Base-by-base conservation (phyloP, 2,888 invertebrate species). In the Aphodius sticticus region DNA sequence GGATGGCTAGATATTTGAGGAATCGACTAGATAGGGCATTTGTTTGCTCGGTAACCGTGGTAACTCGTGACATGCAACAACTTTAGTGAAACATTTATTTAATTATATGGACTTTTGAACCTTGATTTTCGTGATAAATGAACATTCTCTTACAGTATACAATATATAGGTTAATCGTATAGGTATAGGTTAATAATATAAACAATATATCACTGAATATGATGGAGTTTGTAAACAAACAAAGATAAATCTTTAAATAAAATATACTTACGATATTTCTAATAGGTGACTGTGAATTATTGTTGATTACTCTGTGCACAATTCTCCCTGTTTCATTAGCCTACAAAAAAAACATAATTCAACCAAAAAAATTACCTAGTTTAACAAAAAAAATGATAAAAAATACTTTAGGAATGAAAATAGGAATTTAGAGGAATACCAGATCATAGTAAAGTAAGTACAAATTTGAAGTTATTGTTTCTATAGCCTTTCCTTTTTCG, bases 201-300 rank as follows among this genome's bases (percentile, higher is more conserved):
- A 77, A 69, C 71, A 78, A 78, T 53, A 79, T 71, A 53, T 53
- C 53, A 53, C 7, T 9, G 53, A 26, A 53, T 53, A 53, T 71
- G 70, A 81, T 82, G 81, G 81, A 81, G 82, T 82, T 82, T 82
- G 82, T 82, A 82, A 82, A 80, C 75, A 75, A 78, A 80, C 74
- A 81, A 77, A 69, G 78, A 78, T 71, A 70, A 77, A 80, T 53
- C 77, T 69, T 79, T 78, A 72, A 82, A 80, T 80, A 82, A 81
- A 82, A 81, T 77, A 81, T 79, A 81, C 79, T 81, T 81, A 83
- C 81, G 74, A 77, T 77, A 76, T 79, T 78, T 38, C 76, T 76
- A 77, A 76, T 77, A 76, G 78, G 36, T 71, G 79, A 81, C 74
- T 80, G 77, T 79, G 81, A 76, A 78, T 72, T 82, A 78, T 78